These are phyloP conservation scores for Tachina grossa DNA, from an alignment of 2,888 invertebrate genomes.

Conservation along the genomic window DNA sequence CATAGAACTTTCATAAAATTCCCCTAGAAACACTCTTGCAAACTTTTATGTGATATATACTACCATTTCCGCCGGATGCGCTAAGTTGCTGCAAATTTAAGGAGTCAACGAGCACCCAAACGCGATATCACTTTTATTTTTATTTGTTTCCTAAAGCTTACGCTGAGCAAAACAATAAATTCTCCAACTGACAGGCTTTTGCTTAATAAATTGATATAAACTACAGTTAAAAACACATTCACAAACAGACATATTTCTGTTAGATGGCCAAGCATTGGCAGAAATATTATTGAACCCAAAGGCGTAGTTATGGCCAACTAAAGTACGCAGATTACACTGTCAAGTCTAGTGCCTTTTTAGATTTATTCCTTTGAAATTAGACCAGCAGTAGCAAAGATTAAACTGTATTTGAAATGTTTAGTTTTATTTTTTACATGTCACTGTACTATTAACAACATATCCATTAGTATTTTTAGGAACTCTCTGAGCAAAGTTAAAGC, in stretches of 20 bases:
- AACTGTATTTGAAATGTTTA: too few relatives aligned
- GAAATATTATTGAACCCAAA: constrained; percentile 40
- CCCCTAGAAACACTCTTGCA: too few relatives aligned
- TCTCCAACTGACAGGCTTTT: constrained; percentile 63
- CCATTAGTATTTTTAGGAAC: too few relatives aligned
- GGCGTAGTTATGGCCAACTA: constrained; percentile 30
- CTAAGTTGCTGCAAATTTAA: constrained; percentile 1
- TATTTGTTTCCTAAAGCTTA: constrained; percentile 22
- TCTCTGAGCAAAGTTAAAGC: too few relatives aligned
- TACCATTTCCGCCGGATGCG: background rate
- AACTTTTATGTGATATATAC: background rate
- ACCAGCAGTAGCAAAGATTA: too few relatives aligned
- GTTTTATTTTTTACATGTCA: too few relatives aligned
- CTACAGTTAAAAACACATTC: background rate
- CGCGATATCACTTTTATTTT: constrained; percentile 1
- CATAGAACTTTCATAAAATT: too few relatives aligned
- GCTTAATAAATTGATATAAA: constrained; percentile 56
- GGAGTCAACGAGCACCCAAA: background rate
- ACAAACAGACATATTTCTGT: background rate
- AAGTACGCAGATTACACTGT: background rate
- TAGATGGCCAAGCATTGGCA: background rate
- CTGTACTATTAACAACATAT: too few relatives aligned
- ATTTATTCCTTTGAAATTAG: too few relatives aligned
- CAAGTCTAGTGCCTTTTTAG: too few relatives aligned
- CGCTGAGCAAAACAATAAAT: constrained; percentile 55